phyloP scores from a whole-genome alignment of 2,113 vertebrate genomes.

The Microtus richardsoni region DNA sequence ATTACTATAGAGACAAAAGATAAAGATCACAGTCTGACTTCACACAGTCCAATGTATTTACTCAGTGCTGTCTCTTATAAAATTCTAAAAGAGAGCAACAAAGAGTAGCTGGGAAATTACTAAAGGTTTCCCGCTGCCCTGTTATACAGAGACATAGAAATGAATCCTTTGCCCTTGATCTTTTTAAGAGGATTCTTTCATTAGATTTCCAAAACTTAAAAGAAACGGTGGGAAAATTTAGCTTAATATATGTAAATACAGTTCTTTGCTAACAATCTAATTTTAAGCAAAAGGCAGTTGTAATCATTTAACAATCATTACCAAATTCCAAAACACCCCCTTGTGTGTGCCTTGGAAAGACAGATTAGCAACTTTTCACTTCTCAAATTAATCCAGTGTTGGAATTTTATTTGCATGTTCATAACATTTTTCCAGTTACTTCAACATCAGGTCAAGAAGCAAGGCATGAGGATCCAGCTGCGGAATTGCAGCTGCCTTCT shows the following conservation, averaged over 20 bases:
- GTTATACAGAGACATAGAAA: background rate
- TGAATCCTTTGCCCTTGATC: background rate
- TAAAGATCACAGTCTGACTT: background rate
- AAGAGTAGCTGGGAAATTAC: background rate
- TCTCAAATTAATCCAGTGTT: background rate
- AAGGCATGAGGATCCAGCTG: background rate
- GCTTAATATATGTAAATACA: background rate
- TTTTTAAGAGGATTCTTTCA: background rate
- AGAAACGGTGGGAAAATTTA: slow-evolving; percentile 10
- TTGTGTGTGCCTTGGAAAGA: background rate
- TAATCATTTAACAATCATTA: background rate
- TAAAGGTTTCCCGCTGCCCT: background rate
- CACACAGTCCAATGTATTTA: background rate
- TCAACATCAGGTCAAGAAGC: background rate
- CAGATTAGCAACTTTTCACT: background rate
- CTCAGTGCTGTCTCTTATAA: background rate
- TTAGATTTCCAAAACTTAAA: background rate
- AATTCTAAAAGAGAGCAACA: background rate
- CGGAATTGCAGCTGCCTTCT: background rate
- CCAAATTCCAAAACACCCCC: background rate
- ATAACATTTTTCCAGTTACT: background rate
- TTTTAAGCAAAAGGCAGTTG: slow-evolving; percentile 9
- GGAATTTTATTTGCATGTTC: background rate
- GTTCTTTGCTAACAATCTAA: background rate
- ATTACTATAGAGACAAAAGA: background rate